Percentiles rank a stretch among this genome's conserved stretches.
Conservation (phyloP, 1,140 invertebrate species). For the Pogonus chalceus region DNA sequence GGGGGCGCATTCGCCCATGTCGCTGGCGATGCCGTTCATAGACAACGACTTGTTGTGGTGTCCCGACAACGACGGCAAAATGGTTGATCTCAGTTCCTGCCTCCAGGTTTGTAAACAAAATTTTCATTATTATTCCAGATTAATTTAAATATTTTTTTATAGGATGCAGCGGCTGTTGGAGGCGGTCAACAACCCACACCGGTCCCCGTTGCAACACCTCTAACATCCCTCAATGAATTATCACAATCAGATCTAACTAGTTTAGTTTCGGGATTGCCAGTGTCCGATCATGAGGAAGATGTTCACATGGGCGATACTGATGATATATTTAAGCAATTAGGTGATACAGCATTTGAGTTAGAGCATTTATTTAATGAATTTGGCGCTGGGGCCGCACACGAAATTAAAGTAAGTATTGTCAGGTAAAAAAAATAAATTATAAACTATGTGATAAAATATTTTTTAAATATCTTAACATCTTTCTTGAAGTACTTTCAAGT, state of each 20-base stretch:
- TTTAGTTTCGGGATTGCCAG: conserved; percentile 44
- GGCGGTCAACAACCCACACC: conserved; percentile 29
- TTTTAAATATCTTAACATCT: no score
- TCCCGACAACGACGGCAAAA: conserved; percentile 82
- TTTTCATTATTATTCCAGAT: background rate
- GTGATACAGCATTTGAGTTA: conserved; percentile 50
- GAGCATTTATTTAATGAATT: conserved; percentile 43
- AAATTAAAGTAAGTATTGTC: conserved; percentile 44
- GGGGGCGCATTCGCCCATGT: conserved; percentile 43
- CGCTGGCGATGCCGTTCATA: conserved; percentile 84
- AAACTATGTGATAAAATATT: no score
- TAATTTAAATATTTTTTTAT: conserved; percentile 18
- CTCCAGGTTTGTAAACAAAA: conserved; percentile 55
- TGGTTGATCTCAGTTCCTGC: conserved; percentile 80
- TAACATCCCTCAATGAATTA: conserved; percentile 44
- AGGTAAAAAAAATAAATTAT: background rate
- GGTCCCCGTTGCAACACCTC: conserved; percentile 20
- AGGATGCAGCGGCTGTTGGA: conserved; percentile 36
- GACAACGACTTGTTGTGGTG: conserved; percentile 87
- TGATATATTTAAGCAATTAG: conserved; percentile 60
- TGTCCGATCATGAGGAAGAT: conserved; percentile 23
- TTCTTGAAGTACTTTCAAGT: no score
- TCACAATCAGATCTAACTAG: conserved; percentile 56
- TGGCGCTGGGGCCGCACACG: conserved; percentile 32
- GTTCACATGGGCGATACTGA: conserved; percentile 50